phyloP scores from a whole-genome alignment of 2,888 invertebrate species.

The Epiblema foenella region DNA sequence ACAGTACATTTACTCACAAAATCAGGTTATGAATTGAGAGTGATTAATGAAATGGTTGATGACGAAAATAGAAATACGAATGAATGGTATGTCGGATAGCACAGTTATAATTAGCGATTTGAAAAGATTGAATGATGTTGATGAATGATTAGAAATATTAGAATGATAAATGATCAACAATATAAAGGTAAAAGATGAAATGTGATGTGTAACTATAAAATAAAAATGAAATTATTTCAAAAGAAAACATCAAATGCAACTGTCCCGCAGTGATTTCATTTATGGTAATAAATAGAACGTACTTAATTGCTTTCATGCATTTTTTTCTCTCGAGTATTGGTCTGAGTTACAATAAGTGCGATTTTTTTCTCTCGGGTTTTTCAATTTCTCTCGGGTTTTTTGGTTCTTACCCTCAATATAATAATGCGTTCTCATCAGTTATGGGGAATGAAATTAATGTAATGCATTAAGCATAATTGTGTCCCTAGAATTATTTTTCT shows the following conservation, averaged over 20 bases:
- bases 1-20: no score
- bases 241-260: not conserved
- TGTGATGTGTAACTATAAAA: not conserved
- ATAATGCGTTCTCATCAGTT: no score
- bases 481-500: no score
- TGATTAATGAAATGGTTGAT: not conserved
- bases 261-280: not conserved
- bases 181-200: not conserved
- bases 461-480: no score
- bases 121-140: not conserved
- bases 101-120: no score
- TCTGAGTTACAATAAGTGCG: no score
- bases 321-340: no score
- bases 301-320: no score
- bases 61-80: not conserved
- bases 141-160: not conserved
- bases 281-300: no score
- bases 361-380: no score
- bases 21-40: not conserved
- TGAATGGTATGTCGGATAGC: not conserved
- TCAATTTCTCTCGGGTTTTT: conserved; percentile 1
- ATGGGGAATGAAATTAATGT: no score
- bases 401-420: no score
- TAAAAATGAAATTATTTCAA: not conserved
- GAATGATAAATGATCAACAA: not conserved